Percentiles rank a stretch among this genome's conserved stretches.
Conservation (phyloP, 2,113 vertebrate species). For the Malurus elegans region DNA sequence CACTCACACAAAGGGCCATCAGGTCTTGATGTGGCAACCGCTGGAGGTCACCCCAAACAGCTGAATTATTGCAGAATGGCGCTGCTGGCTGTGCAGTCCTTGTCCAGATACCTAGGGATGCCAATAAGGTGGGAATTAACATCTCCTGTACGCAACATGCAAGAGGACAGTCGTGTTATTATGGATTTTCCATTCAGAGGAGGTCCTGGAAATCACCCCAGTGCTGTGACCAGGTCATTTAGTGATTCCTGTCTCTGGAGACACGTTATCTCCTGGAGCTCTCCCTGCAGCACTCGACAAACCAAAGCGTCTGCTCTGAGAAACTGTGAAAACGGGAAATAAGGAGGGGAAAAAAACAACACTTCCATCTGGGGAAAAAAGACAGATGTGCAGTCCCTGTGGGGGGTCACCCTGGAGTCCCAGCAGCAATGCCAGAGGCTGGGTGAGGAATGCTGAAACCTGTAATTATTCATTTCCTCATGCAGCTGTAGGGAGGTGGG, state of each 20-base stretch:
- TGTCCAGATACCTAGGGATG: not conserved
- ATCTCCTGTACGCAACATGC: not conserved
- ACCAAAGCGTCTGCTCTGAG: not conserved
- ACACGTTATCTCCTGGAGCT: not conserved
- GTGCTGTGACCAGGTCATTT: not conserved
- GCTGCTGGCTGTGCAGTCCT: not conserved
- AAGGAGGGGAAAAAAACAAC: not conserved
- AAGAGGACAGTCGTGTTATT: not conserved
- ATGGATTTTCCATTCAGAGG: not conserved
- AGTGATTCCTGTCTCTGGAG: not conserved
- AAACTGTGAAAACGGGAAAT: not conserved
- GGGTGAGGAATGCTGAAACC: not conserved
- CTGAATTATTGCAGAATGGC: not conserved
- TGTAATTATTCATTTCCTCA: not conserved
- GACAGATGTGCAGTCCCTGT: not conserved
- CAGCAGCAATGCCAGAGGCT: not conserved
- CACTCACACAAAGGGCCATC: not conserved
- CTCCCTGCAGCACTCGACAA: not conserved
- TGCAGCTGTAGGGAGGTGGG: not conserved
- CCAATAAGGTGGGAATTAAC: rapidly evolving
- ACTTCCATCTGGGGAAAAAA: not conserved
- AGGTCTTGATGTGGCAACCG: not conserved
- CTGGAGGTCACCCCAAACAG: not conserved
- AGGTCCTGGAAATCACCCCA: not conserved
- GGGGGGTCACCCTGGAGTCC: not conserved